Evolutionary conservation across 53 echinoderm and acorn worm genomes (phyloP).

Genomic region (Mesocentrotus franciscanus): DNA sequence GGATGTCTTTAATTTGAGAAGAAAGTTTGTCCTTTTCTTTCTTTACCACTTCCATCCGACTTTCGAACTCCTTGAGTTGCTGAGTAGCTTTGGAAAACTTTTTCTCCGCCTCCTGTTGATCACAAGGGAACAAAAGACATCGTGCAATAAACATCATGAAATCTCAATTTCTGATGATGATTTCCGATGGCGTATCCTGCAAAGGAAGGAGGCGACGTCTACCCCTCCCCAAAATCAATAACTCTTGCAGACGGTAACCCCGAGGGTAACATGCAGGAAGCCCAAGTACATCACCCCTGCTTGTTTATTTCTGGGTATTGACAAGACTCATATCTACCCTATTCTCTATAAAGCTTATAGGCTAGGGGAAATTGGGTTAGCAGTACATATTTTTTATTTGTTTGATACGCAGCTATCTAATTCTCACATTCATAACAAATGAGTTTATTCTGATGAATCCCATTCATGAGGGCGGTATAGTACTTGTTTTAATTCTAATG

Average conservation of each 20-base stretch:
- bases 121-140: background rate
- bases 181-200: background rate
- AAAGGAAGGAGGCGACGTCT: background rate
- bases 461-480: too few relatives aligned
- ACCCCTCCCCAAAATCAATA: background rate
- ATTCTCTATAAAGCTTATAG: background rate
- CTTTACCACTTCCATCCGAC: background rate
- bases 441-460: too few relatives aligned
- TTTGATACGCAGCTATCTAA: background rate
- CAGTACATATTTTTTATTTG: too few relatives aligned
- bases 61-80: background rate
- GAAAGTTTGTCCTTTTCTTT: slow-evolving; percentile 1
- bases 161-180: background rate
- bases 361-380: background rate
- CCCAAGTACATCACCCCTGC: too few relatives aligned
- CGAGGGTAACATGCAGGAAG: background rate
- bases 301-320: background rate
- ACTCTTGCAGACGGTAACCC: background rate
- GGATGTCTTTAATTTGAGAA: background rate
- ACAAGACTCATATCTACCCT: background rate
- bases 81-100: background rate
- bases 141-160: background rate
- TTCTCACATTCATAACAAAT: background rate
- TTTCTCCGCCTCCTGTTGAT: background rate
- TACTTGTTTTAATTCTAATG: too few relatives aligned